These are phyloP conservation scores for Philopotamus ludificatus DNA, from an alignment of 1,140 invertebrate genomes.

Conservation along the genomic window DNA sequence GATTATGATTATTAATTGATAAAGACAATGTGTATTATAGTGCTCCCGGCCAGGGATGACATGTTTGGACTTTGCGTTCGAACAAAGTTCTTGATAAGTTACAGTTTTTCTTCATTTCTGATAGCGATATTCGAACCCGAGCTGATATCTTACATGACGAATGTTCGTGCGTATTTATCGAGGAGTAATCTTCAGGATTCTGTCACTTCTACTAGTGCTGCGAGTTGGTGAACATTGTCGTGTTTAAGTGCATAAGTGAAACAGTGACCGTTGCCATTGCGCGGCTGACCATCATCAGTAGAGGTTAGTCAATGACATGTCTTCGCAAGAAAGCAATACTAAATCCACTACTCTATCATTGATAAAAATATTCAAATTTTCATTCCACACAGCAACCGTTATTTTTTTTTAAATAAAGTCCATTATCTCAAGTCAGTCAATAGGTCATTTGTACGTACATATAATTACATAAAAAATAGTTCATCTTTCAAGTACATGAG, in stretches of 20 bases:
- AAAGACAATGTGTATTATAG: too few species aligned
- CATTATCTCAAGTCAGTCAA: too few species aligned
- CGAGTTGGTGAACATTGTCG: constrained; percentile 20
- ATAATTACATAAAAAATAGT: too few species aligned
- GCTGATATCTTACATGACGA: constrained; percentile 14
- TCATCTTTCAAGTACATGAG: too few species aligned
- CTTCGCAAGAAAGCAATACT: not conserved
- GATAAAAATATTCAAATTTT: not conserved
- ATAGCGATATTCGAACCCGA: not conserved
- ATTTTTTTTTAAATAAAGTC: too few species aligned
- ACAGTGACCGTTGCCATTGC: not conserved
- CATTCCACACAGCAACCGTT: not conserved
- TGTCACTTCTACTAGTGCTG: constrained; percentile 29
- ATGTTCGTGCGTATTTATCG: constrained; percentile 28
- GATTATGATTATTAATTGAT: too few species aligned
- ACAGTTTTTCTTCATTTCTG: constrained; percentile 13
- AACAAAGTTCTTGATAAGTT: constrained; percentile 29
- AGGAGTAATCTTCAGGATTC: constrained; percentile 29
- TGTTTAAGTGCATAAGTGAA: constrained; percentile 7
- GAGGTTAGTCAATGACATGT: not conserved
- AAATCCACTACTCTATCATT: not conserved
- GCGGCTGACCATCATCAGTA: constrained; percentile 1
- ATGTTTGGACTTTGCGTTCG: constrained; percentile 18
- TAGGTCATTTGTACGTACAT: too few species aligned
- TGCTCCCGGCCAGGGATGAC: constrained; percentile 2